Evolutionary conservation across 2,113 vertebrate genomes (phyloP), one percentile per base, ranked within the genome.

Genomic region (Oreochromis tanganicae): DNA sequence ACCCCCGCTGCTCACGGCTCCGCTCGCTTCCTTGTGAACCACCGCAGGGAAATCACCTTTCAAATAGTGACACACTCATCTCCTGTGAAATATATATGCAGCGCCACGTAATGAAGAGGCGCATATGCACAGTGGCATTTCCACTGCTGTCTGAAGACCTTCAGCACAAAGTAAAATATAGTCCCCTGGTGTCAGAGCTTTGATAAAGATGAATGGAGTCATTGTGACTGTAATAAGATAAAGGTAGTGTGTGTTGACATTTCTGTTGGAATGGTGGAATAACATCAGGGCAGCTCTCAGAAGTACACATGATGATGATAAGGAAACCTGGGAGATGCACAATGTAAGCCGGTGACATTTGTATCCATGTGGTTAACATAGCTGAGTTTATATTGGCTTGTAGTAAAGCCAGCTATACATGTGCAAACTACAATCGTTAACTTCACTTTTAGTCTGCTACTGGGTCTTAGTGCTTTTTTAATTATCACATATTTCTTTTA

Each of bases 91-190:
- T 84, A 63, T 75, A 84, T 82, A 81, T 81, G 87, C 81, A 68
- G 91, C 19, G 14, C 7, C 2, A n/a, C 34, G 68, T 92, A 93
- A 94, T 93, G 89, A 92, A 87, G 90, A 86, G 80, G 38, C 89
- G 87, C 82, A 93, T 92, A 93, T 94, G 91, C 80, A 66, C 41
- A 3, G 43, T 94, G 94, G 91, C 89, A 94, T 95, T 94, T 92
- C 75, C 57, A 32, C 50, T 8, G 21, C 10, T 56, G 19, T 57
- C 86, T 81, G 79, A 71, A 86, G 89, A 87, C 87, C 91, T 83
- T 90, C 89, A 80, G 84, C 36, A 90, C 89, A 92, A 92, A 92
- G 92, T 63, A 4, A 59, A 29, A 46, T 17, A 1, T 2, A 4
- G 36, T 84, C 80, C 41, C 80, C 82, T 1, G 36, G 50, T 81